Conservation (phyloP, 2,888 invertebrate genomes). For the Tiphia femorata region DNA sequence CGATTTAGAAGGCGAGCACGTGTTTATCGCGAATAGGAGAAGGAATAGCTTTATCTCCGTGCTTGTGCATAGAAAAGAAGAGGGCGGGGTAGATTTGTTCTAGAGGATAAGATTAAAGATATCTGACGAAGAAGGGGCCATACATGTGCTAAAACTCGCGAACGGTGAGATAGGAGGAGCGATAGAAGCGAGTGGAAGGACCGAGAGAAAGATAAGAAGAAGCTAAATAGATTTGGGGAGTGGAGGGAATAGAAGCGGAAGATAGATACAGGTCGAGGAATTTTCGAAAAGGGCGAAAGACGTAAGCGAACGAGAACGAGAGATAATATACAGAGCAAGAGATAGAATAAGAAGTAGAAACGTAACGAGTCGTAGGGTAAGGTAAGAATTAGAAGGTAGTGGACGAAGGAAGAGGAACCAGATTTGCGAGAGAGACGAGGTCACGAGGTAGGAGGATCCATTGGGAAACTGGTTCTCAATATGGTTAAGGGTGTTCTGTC, state of each 20-base stretch:
- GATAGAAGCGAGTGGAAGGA: not conserved
- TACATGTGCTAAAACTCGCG: too few relatives aligned
- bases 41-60: too few relatives aligned
- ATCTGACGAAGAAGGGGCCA: too few relatives aligned
- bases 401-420: not conserved
- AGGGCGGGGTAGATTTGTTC: not conserved
- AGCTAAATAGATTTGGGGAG: not conserved
- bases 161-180: too few relatives aligned
- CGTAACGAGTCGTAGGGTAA: not conserved
- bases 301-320: too few relatives aligned
- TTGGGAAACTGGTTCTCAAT: not conserved
- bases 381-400: not conserved
- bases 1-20: too few relatives aligned
- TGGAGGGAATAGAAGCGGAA: not conserved
- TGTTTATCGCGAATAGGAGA: too few relatives aligned
- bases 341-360: not conserved
- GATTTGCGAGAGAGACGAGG: too few relatives aligned
- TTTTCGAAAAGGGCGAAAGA: not conserved
- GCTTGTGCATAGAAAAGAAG: not conserved
- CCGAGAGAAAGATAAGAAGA: not conserved
- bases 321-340: too few relatives aligned
- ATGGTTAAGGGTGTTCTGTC: slow-evolving; percentile 38
- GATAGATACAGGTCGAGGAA: not conserved
- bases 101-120: not conserved
- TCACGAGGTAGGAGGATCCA: not conserved